phyloP scores from a whole-genome alignment of 2,888 invertebrate genomes.

The Drosophila monieri region DNA sequence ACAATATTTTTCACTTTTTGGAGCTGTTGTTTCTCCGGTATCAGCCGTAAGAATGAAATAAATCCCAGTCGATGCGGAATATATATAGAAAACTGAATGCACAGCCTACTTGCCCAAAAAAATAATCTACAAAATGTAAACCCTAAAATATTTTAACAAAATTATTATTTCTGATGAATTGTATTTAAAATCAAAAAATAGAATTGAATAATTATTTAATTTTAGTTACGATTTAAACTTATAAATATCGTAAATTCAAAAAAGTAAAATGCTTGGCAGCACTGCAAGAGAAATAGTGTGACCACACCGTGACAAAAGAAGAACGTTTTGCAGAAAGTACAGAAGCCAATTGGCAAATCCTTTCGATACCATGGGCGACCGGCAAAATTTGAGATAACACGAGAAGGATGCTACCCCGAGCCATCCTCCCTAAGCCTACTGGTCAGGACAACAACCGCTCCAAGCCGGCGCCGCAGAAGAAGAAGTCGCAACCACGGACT shows the following conservation, averaged over 20 bases:
- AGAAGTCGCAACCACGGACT: constrained; percentile 15
- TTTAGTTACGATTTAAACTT: background rate
- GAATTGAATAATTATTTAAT: background rate
- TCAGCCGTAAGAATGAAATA: background rate
- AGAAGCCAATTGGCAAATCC: background rate
- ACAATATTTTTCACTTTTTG: background rate
- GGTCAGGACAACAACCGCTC: background rate
- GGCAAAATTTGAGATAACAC: background rate
- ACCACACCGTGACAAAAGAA: background rate
- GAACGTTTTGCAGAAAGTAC: background rate
- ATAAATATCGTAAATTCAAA: background rate
- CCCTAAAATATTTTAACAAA: background rate
- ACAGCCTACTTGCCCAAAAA: background rate
- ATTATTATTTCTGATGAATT: background rate
- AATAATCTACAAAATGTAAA: background rate
- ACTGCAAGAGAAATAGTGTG: background rate
- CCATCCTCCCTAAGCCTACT: constrained; percentile 8
- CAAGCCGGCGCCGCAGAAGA: background rate
- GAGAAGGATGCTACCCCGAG: constrained; percentile 4
- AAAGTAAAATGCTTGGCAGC: background rate
- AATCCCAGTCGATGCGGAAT: background rate
- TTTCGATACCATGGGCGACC: background rate
- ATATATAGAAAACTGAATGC: background rate
- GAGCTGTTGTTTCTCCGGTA: background rate
- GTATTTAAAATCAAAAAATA: background rate